Conservation (phyloP, 2,888 invertebrate species). For the Drosophila flavopinicola region DNA sequence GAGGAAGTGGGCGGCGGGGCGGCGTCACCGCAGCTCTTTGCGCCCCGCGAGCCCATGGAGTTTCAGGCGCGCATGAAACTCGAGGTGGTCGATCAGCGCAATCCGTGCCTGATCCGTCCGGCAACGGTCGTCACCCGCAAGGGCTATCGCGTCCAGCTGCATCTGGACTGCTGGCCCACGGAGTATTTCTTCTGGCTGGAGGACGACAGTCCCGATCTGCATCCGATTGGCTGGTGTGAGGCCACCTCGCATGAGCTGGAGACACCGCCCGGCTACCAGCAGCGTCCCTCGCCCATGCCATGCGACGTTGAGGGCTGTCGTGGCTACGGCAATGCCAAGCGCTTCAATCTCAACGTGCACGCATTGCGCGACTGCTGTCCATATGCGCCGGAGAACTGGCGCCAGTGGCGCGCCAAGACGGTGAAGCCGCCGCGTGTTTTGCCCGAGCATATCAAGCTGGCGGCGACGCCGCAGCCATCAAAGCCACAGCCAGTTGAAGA, state of each 20-base stretch:
- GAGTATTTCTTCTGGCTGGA: constrained; percentile 94
- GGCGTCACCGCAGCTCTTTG: constrained; percentile 93
- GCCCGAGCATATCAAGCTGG: constrained; percentile 45
- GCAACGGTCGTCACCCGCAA: constrained; percentile 91
- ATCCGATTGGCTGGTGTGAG: constrained; percentile 96
- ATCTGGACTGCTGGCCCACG: constrained; percentile 95
- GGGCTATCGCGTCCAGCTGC: constrained; percentile 90
- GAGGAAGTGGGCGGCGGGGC: constrained; percentile 86
- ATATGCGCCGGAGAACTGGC: constrained; percentile 86
- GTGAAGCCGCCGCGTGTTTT: constrained; percentile 77
- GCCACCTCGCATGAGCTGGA: constrained; percentile 95
- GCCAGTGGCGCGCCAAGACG: constrained; percentile 73
- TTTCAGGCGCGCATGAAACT: constrained; percentile 94
- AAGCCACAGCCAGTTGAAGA: not conserved
- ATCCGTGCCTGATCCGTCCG: constrained; percentile 93
- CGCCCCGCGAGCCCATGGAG: constrained; percentile 90
- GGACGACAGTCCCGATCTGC: constrained; percentile 95
- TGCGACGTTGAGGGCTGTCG: constrained; percentile 95
- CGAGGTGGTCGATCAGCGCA: constrained; percentile 93
- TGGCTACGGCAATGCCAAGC: constrained; percentile 94
- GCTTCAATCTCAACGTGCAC: constrained; percentile 90
- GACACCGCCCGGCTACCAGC: constrained; percentile 89
- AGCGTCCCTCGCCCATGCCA: constrained; percentile 84
- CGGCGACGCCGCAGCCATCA: constrained; percentile 1
- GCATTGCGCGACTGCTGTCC: constrained; percentile 90